Base-by-base conservation (phyloP, 2,888 invertebrate species). In the Agrochola lota region DNA sequence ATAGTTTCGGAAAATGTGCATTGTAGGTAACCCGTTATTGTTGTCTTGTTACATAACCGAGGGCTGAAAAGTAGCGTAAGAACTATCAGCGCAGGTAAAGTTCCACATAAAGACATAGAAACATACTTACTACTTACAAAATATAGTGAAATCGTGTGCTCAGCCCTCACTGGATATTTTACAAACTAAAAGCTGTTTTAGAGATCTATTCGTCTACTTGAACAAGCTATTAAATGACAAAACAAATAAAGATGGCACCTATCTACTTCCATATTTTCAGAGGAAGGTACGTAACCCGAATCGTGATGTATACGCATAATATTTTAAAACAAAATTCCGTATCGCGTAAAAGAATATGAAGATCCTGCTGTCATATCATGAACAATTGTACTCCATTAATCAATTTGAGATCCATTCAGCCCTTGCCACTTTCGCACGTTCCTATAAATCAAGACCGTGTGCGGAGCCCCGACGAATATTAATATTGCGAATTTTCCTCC, bases 1-100 rank as follows among this genome's bases (percentile, higher is more conserved):
- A 85, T 89, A 85, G 88, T 79, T 81, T 78, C 78, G 63, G 79
- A 80, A 87, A 89, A 86, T 89, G 82, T 81, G 85, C 85, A 80
- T 87, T 88, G 72, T 82, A 86, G 86, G 86, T 77, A 80, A 84
- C 74, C 78, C 20, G 78, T 78, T 74, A 71, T 68, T 72, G 77
- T 70, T 77, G 74, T 64, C 59, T 68, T 46, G 66, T 84, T 84
- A 85, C 72, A 76, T 78, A 84, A 84, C 52, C 66, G 60, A 63
- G 71, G 78, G 26, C 62, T 71, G 20, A 70, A 63, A 75, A 83
- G 62, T 75, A 77, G 62, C 72, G 60, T 73, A 77, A n/a, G 35
- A 66, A 60, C 35, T 57, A 68, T 59, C 40, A 57, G 59, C 35
- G n/a, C 40, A 17, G n/a, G 30, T 46, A 66, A 12, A 70, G 57